Conservation (phyloP, 1,140 invertebrate genomes). For the Manduca sexta region DNA sequence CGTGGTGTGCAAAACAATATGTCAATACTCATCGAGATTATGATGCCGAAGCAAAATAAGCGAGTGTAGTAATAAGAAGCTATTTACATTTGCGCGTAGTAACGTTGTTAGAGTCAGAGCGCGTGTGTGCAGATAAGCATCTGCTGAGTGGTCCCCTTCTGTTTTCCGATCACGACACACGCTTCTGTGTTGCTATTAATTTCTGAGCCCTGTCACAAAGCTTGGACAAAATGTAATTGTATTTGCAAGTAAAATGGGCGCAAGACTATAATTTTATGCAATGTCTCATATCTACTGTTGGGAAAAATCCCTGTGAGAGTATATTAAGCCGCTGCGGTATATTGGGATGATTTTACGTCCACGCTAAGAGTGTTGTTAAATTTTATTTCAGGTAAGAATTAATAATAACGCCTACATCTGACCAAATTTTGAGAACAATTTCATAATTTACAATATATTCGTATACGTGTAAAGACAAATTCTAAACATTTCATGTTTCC, state of each 20-base stretch:
- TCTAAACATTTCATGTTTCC: too few relatives aligned
- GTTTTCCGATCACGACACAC: constrained; percentile 52
- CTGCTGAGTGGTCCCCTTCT: constrained; percentile 68
- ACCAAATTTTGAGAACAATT: too few relatives aligned
- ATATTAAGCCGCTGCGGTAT: neutral
- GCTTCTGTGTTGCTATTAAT: constrained; percentile 63
- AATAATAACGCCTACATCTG: too few relatives aligned
- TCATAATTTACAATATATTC: too few relatives aligned
- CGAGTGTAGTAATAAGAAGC: constrained; percentile 12
- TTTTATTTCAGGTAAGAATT: too few relatives aligned
- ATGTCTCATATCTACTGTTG: constrained; percentile 11
- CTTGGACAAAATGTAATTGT: constrained; percentile 66
- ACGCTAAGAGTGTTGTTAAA: too few relatives aligned
- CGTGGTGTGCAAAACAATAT: too few relatives aligned
- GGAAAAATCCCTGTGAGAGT: constrained; percentile 20
- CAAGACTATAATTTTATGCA: constrained; percentile 30
- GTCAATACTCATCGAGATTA: too few relatives aligned
- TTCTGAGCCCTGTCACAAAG: constrained; percentile 59
- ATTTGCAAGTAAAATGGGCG: constrained; percentile 63
- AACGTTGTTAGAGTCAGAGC: constrained; percentile 17
- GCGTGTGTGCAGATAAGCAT: constrained; percentile 64
- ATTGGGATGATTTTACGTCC: neutral
- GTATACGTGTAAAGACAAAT: too few relatives aligned
- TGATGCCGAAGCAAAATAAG: neutral
- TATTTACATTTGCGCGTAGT: constrained; percentile 17